Conservation (phyloP, 2,797 vertebrate genomes). For the Loris lydekkerianus region DNA sequence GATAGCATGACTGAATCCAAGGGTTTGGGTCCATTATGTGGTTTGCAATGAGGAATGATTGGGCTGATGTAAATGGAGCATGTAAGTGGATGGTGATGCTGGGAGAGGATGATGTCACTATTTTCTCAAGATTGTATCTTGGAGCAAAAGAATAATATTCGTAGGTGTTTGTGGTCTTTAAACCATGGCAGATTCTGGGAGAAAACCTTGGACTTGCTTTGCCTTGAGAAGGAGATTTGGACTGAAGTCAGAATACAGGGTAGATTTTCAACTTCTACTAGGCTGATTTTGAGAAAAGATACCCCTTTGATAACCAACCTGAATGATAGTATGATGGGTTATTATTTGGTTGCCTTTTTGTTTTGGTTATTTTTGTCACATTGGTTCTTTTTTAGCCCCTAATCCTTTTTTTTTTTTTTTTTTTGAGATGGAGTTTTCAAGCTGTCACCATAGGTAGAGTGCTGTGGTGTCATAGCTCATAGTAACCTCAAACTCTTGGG, state of each 20-base stretch:
- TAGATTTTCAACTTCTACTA: constrained; percentile 12
- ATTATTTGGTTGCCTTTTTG: background rate
- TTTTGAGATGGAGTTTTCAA: too few relatives aligned
- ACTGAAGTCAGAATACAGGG: background rate
- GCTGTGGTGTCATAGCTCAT: too few relatives aligned
- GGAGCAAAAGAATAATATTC: background rate
- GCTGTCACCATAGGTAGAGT: too few relatives aligned
- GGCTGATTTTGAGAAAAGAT: background rate
- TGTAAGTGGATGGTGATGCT: background rate
- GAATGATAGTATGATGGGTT: background rate
- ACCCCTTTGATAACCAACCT: background rate
- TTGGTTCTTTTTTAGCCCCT: background rate
- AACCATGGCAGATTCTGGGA: background rate
- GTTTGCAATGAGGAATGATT: background rate
- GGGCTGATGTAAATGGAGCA: background rate
- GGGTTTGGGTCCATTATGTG: background rate
- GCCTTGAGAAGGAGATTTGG: background rate
- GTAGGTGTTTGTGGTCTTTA: background rate
- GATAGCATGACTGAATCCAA: background rate
- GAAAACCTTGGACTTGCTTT: constrained; percentile 33
- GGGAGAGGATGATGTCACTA: background rate
- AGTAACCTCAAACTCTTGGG: too few relatives aligned
- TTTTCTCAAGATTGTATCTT: constrained; percentile 9
- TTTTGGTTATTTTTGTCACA: background rate
- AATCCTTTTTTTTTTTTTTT: too few relatives aligned